Evolutionary conservation across 2,113 vertebrate genomes (phyloP).

Genomic region (Chaetorhynchus papuensis): DNA sequence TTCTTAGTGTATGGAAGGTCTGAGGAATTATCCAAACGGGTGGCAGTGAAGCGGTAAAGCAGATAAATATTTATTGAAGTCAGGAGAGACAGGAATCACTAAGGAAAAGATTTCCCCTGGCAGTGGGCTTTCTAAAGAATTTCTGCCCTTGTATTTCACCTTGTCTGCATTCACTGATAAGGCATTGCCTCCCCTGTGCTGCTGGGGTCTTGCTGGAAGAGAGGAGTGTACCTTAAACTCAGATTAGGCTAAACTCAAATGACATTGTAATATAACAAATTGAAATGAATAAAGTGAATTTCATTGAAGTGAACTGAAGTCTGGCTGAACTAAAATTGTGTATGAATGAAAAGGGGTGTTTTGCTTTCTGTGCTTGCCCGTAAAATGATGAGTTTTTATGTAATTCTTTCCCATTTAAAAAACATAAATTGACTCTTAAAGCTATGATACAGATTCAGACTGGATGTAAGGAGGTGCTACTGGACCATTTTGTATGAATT

Average conservation of each 20-base stretch:
- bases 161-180: neutral
- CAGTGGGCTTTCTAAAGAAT: neutral
- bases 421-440: neutral
- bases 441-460: neutral
- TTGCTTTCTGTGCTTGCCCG: neutral
- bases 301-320: neutral
- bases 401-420: neutral
- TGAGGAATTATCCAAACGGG: neutral
- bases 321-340: neutral
- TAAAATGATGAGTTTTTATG: neutral
- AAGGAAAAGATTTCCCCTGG: neutral
- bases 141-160: neutral
- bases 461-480: neutral
- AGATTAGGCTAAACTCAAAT: neutral
- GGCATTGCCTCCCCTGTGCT: neutral
- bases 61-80: neutral
- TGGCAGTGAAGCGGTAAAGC: neutral
- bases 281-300: neutral
- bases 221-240: neutral
- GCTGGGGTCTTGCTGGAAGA: neutral
- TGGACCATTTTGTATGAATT: neutral
- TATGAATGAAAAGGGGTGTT: neutral
- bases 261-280: neutral
- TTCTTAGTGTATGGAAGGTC: neutral
- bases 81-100: neutral